phyloP scores from a whole-genome alignment of 1,140 invertebrate species.

The Drosophila saltans region DNA sequence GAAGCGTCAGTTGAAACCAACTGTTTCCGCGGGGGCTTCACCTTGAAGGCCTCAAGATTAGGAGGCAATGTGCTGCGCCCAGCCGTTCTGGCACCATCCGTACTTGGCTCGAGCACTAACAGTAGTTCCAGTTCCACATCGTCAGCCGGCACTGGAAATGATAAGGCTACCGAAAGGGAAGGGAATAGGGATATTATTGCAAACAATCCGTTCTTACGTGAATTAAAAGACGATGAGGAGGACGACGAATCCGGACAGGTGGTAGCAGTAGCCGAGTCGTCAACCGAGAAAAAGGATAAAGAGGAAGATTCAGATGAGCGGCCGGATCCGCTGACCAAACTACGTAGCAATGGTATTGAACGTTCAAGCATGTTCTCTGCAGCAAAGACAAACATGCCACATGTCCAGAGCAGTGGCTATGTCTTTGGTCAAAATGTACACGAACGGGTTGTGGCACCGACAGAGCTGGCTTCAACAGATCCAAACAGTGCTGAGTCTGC shows the following conservation, averaged over 20 bases:
- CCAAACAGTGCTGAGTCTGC: constrained; percentile 12
- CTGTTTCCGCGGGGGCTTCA: constrained; percentile 76
- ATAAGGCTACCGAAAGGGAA: constrained; percentile 13
- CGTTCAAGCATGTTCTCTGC: constrained; percentile 72
- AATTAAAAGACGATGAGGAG: constrained; percentile 53
- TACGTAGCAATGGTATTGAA: constrained; percentile 79
- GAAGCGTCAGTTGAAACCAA: constrained; percentile 81
- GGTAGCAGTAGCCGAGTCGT: constrained; percentile 44
- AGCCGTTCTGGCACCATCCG: constrained; percentile 60
- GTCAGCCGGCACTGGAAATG: constrained; percentile 34
- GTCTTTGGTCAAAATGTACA: constrained; percentile 96
- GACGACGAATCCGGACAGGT: constrained; percentile 46
- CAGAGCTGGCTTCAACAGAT: constrained; percentile 17
- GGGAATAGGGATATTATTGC: constrained; percentile 44
- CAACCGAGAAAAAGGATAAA: constrained; percentile 46
- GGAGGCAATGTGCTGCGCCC: constrained; percentile 74
- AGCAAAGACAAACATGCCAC: constrained; percentile 73
- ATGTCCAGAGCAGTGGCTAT: constrained; percentile 86
- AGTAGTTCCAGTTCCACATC: constrained; percentile 42
- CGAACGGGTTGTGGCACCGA: constrained; percentile 88
- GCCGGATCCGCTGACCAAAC: constrained; percentile 72
- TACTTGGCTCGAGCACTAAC: constrained; percentile 56
- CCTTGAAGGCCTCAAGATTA: constrained; percentile 70
- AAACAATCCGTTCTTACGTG: constrained; percentile 67
- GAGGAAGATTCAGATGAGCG: constrained; percentile 74